Evolutionary conservation across 2,113 vertebrate genomes (phyloP).

Genomic region (Saccopteryx leptura): DNA sequence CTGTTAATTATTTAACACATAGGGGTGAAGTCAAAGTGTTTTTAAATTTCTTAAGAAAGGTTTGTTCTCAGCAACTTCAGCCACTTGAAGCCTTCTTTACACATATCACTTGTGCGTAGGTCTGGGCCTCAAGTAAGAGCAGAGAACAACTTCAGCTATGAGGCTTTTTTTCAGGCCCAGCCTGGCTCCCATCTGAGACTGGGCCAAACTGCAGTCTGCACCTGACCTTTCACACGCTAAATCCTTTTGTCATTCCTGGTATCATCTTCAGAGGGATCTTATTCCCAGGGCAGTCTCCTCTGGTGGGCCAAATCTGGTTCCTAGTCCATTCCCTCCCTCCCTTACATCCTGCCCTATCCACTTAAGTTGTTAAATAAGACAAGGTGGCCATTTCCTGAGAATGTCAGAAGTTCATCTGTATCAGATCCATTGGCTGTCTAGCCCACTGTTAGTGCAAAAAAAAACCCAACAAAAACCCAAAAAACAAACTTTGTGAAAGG

Average conservation of each 20-base stretch:
- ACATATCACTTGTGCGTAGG: not conserved
- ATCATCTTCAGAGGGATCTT: fast-evolving
- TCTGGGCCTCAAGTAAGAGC: not conserved
- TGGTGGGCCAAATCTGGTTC: not conserved
- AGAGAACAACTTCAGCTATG: not conserved
- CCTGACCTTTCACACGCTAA: not conserved
- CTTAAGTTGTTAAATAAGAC: conserved; percentile 12
- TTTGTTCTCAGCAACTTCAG: not conserved
- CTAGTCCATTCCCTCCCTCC: not conserved
- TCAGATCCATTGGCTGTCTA: not conserved
- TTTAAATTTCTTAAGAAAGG: conserved; percentile 6
- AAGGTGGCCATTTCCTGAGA: conserved; percentile 28
- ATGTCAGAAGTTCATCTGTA: not conserved
- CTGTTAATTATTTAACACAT: not conserved
- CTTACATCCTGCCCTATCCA: not conserved
- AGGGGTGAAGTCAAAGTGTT: not conserved
- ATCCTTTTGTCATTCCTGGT: not conserved
- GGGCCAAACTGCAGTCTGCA: not conserved
- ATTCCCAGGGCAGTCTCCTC: not conserved
- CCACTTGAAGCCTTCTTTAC: not conserved
- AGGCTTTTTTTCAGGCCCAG: not conserved
- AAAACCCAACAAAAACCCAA: not conserved
- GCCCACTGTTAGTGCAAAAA: not conserved
- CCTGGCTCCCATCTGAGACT: not conserved
- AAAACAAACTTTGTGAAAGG: not conserved